phyloP scores from a whole-genome alignment of 2,888 invertebrate species.

The Trissonchulus sp. region DNA sequence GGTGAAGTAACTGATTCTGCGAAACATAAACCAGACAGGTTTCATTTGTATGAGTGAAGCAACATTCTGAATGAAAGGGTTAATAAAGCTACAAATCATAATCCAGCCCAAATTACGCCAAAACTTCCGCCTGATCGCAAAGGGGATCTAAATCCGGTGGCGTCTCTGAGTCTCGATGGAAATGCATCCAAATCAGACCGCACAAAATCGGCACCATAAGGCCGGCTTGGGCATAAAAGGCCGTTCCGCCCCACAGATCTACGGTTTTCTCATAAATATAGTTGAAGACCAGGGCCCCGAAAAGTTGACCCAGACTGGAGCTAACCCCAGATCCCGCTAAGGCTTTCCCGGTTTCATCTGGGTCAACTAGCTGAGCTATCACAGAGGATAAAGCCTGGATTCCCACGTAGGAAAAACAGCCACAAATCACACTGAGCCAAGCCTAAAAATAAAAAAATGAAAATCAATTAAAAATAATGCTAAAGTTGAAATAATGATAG shows the following conservation, averaged over 20 bases:
- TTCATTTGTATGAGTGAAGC: no score
- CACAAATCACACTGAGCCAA: neutral
- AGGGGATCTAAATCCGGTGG: no score
- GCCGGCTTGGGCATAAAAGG: neutral
- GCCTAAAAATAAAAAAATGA: no score
- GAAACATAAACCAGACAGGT: no score
- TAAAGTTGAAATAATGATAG: no score
- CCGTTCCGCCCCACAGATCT: neutral
- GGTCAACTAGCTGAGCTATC: neutral
- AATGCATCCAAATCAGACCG: neutral
- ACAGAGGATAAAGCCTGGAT: neutral
- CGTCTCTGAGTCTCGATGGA: no score
- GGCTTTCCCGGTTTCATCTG: neutral
- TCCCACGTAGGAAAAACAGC: neutral
- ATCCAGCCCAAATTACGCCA: no score
- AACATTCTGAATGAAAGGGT: no score
- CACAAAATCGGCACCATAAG: neutral
- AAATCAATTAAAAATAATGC: no score
- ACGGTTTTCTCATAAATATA: neutral
- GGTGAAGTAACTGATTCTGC: no score
- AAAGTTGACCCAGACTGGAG: neutral
- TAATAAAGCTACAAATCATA: no score
- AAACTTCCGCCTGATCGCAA: no score
- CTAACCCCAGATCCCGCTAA: neutral
- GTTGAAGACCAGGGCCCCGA: neutral